A percentile compares a stretch with the other conserved stretches of the same genome.
These are phyloP conservation scores for Heteromurus nitidus DNA, from an alignment of 2,888 invertebrate species.

Conservation along the genomic window DNA sequence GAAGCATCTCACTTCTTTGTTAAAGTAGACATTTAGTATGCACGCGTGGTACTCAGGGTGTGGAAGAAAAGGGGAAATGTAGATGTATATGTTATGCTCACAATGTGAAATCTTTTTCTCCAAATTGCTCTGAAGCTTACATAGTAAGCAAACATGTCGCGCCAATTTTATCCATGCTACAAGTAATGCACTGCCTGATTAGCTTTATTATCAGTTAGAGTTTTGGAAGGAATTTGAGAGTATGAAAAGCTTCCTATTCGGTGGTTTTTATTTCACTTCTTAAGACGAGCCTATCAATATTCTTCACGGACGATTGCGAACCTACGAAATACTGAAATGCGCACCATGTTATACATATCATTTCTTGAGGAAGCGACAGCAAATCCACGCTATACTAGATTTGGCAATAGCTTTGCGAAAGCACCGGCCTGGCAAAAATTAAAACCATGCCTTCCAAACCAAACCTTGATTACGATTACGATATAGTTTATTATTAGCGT, in stretches of 20 bases:
- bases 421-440: too few species aligned
- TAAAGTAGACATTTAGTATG: constrained; percentile 59
- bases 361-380: too few species aligned
- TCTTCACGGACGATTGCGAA: neutral
- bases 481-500: too few species aligned
- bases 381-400: too few species aligned
- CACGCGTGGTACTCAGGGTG: constrained; percentile 13
- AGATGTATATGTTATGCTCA: neutral
- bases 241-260: neutral
- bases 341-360: too few species aligned
- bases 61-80: neutral
- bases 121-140: neutral
- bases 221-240: neutral
- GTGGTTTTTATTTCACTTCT: neutral
- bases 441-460: too few species aligned
- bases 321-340: too few species aligned
- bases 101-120: neutral
- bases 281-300: neutral
- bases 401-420: too few species aligned
- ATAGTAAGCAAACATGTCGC: constrained; percentile 5
- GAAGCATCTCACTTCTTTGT: constrained; percentile 31
- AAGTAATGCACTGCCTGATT: neutral
- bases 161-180: constrained; percentile 13
- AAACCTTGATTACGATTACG: too few species aligned
- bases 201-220: constrained; percentile 15